Evolutionary conservation across 2,113 vertebrate species (phyloP).

Genomic region (Varanus komodoensis): DNA sequence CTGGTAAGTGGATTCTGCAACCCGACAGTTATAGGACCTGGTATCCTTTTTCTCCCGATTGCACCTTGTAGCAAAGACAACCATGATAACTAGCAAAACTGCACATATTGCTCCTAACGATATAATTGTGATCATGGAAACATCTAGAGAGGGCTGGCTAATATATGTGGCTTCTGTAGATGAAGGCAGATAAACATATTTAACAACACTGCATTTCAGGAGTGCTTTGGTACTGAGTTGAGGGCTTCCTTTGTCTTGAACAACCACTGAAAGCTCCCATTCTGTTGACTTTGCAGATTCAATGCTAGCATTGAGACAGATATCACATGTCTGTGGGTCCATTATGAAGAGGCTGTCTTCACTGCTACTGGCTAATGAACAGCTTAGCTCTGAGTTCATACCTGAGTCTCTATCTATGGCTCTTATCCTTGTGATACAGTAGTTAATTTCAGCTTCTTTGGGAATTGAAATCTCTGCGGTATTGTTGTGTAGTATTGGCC

Average conservation of each 20-base stretch:
- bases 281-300: slow-evolving; percentile 80
- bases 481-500: slow-evolving; percentile 87
- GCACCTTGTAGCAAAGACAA: slow-evolving; percentile 93
- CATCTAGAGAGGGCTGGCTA: slow-evolving; percentile 84
- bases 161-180: slow-evolving; percentile 81
- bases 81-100: slow-evolving; percentile 92
- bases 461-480: slow-evolving; percentile 90
- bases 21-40: slow-evolving; percentile 93
- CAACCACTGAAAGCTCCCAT: slow-evolving; percentile 88
- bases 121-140: slow-evolving; percentile 95
- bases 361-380: slow-evolving; percentile 87
- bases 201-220: slow-evolving; percentile 84
- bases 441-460: slow-evolving; percentile 87
- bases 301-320: slow-evolving; percentile 90
- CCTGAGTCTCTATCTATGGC: slow-evolving; percentile 92
- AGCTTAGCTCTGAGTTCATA: slow-evolving; percentile 92
- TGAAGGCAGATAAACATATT: slow-evolving; percentile 82
- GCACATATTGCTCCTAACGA: slow-evolving; percentile 92
- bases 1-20: slow-evolving; percentile 95
- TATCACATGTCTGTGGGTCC: slow-evolving; percentile 90
- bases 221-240: slow-evolving; percentile 86
- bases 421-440: slow-evolving; percentile 86
- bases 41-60: slow-evolving; percentile 95
- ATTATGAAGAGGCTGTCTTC: slow-evolving; percentile 89
- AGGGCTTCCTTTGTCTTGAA: slow-evolving; percentile 90